Evolutionary conservation across 2,797 vertebrate species (phyloP).

Genomic region (Hydrophis major): DNA sequence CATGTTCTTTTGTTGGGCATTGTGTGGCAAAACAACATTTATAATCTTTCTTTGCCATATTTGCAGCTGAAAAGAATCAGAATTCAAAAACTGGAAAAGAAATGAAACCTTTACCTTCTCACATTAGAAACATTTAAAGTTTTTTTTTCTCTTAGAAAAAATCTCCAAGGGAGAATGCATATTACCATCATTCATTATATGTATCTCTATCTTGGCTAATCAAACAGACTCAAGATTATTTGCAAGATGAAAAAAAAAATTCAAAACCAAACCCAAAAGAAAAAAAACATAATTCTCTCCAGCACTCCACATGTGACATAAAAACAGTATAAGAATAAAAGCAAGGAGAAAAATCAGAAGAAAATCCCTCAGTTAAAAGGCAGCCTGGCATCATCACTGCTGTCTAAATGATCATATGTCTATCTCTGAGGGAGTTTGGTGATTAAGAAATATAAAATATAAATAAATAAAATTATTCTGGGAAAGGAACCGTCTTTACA

Average conservation of each 20-base stretch:
- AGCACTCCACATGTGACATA: background rate
- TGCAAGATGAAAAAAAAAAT: background rate
- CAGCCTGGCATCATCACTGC: background rate
- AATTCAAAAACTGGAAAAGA: background rate
- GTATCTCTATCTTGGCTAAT: background rate
- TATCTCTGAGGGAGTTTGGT: background rate
- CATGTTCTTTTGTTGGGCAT: background rate
- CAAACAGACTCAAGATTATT: background rate
- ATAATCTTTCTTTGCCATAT: background rate
- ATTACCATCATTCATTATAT: background rate
- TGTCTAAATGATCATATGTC: background rate
- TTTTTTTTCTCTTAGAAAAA: background rate
- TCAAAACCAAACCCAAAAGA: background rate
- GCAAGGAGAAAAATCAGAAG: background rate
- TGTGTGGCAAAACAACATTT: background rate
- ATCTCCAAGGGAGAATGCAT: background rate
- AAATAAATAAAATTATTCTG: background rate
- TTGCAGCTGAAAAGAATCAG: background rate
- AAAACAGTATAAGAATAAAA: background rate
- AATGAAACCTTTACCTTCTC: background rate
- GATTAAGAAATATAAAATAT: background rate
- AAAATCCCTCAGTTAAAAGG: background rate
- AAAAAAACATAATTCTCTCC: background rate
- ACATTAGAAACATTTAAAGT: background rate
- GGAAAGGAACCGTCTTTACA: background rate